These are phyloP conservation scores for Pandemis corylana DNA, from an alignment of 2,888 invertebrate species.

Conservation along the genomic window DNA sequence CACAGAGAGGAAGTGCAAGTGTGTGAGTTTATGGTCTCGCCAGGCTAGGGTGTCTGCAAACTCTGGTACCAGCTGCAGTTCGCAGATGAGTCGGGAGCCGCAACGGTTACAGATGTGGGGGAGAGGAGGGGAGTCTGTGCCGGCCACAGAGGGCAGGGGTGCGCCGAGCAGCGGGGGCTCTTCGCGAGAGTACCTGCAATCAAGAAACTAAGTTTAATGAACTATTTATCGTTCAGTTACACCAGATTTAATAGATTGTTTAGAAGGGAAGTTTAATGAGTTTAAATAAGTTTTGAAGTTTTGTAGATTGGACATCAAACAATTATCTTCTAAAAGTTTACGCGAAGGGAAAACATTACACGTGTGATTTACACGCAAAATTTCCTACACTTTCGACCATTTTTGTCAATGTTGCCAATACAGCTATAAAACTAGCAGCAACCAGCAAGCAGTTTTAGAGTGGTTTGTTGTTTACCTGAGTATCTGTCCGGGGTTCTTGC, in stretches of 20 bases:
- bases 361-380: too few species aligned
- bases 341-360: neutral
- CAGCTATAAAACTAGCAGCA: too few species aligned
- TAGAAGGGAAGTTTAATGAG: too few species aligned
- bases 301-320: too few species aligned
- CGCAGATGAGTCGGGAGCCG: constrained; percentile 89
- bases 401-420: too few species aligned
- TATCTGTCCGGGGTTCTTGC: constrained; percentile 92
- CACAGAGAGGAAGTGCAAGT: constrained; percentile 94
- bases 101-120: constrained; percentile 87
- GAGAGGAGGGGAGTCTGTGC: constrained; percentile 60
- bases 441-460: too few species aligned
- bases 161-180: constrained; percentile 86
- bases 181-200: constrained; percentile 89
- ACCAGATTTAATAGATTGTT: too few species aligned
- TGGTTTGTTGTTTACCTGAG: constrained; percentile 85
- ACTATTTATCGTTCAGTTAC: too few species aligned
- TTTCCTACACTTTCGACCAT: too few species aligned
- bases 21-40: constrained; percentile 77
- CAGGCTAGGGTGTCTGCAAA: constrained; percentile 89
- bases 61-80: constrained; percentile 93
- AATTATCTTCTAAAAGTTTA: too few species aligned
- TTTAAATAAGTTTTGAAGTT: too few species aligned
- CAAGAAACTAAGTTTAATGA: too few species aligned
- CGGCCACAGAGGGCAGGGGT: constrained; percentile 78